Base-by-base conservation (phyloP, 2,113 vertebrate species). In the Anolis sagrei region DNA sequence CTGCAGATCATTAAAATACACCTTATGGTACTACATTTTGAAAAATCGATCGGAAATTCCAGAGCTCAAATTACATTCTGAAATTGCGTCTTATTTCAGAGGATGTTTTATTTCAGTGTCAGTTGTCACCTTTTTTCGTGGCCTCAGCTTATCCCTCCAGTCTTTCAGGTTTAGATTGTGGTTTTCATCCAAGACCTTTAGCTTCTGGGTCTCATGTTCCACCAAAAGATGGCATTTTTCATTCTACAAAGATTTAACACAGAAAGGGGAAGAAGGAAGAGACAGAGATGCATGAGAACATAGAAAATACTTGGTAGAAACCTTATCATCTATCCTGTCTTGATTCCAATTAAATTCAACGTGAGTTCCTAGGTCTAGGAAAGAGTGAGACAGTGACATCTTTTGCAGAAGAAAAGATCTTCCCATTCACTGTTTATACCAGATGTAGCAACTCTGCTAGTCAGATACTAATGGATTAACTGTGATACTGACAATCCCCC, bases 211-310 rank as follows among this genome's bases (percentile, higher is more conserved):
- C 87, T 99, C 99, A 0, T 99, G 99, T 92, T 99, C 99, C 3
- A 99, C 91, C 94, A 99, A 88, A 85, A 99, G 95, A 94, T 99
- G 99, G 76, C 98, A 99, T 82, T 99, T 99, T 86, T 99, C 99
- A 87, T 99, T 99, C 98, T 99, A 84, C 89, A 92, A 27, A 78
- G 54, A 94, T 84, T 48, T 54, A 89, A 84, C 78, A 70, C 21
- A 70, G 25, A 29, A 80, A 7, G 18, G 21, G 72, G 11, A 36
- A 7, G n/a, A 48, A 44, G 36, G 2, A 39, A 44, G 32, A 39
- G 61, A 58, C 36, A 81, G 21, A 73, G 5, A 36, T 8, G 11
- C 7, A 87, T 51, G 8, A 74, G 77, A 75, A 75, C 32, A 7
- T n/a, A 29, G 36, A 61, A 27, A 25, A 19, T 29, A 21, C 48